These are phyloP conservation scores for Amiota communis DNA, from an alignment of 2,888 invertebrate genomes.

Conservation along the genomic window DNA sequence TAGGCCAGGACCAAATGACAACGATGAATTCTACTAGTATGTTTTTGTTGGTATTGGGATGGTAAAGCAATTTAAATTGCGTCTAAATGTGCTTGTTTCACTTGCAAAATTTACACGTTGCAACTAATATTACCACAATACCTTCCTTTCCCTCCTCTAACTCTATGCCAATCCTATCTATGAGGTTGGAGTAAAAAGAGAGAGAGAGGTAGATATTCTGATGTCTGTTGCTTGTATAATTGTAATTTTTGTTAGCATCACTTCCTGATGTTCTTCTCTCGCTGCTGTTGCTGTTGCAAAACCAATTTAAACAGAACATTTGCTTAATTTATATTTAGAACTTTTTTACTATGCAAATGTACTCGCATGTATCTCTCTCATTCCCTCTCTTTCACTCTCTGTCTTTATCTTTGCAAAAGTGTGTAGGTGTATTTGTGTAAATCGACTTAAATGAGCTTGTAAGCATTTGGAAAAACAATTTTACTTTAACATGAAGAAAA, in stretches of 20 bases:
- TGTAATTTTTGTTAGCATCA: neutral
- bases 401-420: neutral
- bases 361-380: neutral
- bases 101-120: neutral
- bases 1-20: neutral
- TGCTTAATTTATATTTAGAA: constrained; percentile 67
- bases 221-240: neutral
- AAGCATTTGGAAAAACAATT: constrained; percentile 1
- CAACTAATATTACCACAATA: neutral
- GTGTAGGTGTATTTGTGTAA: neutral
- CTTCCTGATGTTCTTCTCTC: constrained; percentile 27
- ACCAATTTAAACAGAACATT: constrained; percentile 63
- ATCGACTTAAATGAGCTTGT: constrained; percentile 8
- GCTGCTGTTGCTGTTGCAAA: constrained; percentile 43
- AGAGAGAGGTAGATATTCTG: no score
- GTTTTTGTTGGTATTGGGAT: neutral
- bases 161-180: no score
- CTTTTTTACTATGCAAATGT: constrained; percentile 31
- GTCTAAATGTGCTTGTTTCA: constrained; percentile 22
- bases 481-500: neutral
- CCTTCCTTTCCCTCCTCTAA: no score
- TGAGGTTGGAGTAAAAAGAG: no score
- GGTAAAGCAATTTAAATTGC: constrained; percentile 24
- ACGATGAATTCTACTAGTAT: neutral
- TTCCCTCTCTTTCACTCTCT: neutral